A percentile compares a stretch with the other conserved stretches of the same genome.
Conservation (phyloP, 1,140 invertebrate genomes). For the Pseudomyrmex sp. region DNA sequence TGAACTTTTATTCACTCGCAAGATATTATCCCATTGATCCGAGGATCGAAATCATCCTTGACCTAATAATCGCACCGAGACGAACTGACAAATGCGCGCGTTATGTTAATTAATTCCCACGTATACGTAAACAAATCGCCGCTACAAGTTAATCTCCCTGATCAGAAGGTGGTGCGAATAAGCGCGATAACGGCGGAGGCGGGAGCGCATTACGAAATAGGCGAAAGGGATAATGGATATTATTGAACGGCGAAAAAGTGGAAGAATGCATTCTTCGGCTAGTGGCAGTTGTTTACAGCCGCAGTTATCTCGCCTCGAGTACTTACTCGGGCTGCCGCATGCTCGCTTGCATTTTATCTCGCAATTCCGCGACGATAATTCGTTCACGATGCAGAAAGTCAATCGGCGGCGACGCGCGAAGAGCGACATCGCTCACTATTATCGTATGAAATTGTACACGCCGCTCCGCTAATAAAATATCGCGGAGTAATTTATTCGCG, state of each 20-base stretch:
- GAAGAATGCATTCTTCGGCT: conserved; percentile 38
- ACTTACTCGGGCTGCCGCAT: not conserved
- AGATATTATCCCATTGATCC: not conserved
- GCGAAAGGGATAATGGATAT: conserved; percentile 46
- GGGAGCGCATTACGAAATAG: conserved; percentile 43
- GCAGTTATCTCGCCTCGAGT: conserved; percentile 34
- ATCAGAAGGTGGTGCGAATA: conserved; percentile 23
- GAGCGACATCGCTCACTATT: conserved; percentile 34
- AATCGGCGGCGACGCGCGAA: conserved; percentile 35
- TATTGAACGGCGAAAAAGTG: conserved; percentile 45
- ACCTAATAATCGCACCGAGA: conserved; percentile 17
- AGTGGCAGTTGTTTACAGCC: conserved; percentile 42
- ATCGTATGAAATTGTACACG: conserved; percentile 40
- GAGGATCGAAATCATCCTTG: conserved; percentile 25
- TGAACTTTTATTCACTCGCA: not conserved
- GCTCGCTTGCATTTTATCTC: conserved; percentile 30
- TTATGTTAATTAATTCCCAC: conserved; percentile 28
- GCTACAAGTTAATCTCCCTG: conserved; percentile 25
- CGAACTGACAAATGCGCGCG: not conserved
- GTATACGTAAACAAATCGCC: conserved; percentile 31
- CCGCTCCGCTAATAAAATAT: conserved; percentile 46
- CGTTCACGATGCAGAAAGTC: conserved; percentile 51
- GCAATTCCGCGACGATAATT: conserved; percentile 48
- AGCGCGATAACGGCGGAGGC: not conserved
- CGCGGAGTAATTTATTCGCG: conserved; percentile 27